phyloP scores from a whole-genome alignment of 2,888 invertebrate genomes.

The Andrena hattorfiana region DNA sequence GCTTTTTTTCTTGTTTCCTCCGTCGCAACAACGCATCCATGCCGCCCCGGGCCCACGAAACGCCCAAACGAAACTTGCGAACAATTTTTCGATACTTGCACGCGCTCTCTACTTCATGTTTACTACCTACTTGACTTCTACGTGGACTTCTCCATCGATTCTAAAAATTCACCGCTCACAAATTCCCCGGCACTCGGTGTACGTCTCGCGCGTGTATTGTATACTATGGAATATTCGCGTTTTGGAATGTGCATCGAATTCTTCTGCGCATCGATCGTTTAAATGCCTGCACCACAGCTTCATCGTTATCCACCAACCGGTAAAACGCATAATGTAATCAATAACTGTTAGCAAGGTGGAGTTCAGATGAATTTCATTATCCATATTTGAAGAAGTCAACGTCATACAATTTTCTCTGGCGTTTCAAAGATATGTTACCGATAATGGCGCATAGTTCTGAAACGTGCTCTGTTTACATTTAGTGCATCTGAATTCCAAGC shows the following conservation, averaged over 20 bases:
- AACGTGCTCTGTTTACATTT: too few species aligned
- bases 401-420: too few species aligned
- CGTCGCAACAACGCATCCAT: not conserved
- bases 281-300: not conserved
- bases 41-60: not conserved
- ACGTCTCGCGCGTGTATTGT: not conserved
- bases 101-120: not conserved
- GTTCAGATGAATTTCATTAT: too few species aligned
- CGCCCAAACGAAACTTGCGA: not conserved
- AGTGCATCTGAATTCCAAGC: too few species aligned
- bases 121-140: not conserved
- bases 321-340: too few species aligned
- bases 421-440: too few species aligned
- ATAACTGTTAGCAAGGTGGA: too few species aligned
- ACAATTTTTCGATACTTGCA: slow-evolving; percentile 22
- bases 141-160: slow-evolving; percentile 15
- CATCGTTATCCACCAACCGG: too few species aligned
- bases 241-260: not conserved
- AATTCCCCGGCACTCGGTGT: not conserved
- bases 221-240: not conserved
- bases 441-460: too few species aligned
- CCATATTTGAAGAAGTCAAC: too few species aligned
- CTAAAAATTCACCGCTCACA: not conserved
- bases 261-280: not conserved
- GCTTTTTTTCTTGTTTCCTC: not conserved